Evolutionary conservation across 1,140 invertebrate species (phyloP), one percentile per base, ranked within the genome.

Genomic region (Halesus radiatus): DNA sequence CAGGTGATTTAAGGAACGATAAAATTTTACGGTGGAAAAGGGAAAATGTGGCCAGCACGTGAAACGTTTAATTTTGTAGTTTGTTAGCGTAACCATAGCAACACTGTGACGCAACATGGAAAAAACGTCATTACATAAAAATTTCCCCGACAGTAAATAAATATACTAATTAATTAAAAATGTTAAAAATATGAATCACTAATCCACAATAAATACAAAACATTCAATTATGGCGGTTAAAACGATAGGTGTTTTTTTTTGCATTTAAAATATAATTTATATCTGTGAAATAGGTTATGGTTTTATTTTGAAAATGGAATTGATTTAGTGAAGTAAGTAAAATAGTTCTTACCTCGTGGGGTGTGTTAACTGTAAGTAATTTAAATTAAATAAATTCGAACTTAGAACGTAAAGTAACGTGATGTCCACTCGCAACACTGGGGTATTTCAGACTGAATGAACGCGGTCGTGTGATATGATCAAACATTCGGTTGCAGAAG

Each of bases 21-120:
- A 75, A 74, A 56, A 52, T 72, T 52, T 53, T 72, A 56, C 26
- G 72, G 16, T 56, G 22, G 29, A 56, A 56, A 52, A 1, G 29
- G 72, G 72, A 54, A 73, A 73, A 73, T n/a, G 45, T 22, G 37
- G 7, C 45, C 68, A 50, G 68, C 50, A 72, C 68, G 45, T 72
- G 62, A 66, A 45, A 45, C 37, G 50, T 64, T 62, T 78, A 54
- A 78, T 78, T 62, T 56, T 78, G 76, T 78, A 53, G 64, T 78
- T 78, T 62, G 56, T 77, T 76, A 70, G 52, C 32, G 74, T 78
- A 54, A 54, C 76, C 76, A 78, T 78, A 52, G 76, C 16, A 54
- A 78, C 76, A 13, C 32, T 32, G 20, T 78, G 76, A 78, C 76
- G 76, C 76, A 78, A 78, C 76, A 54, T 60, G 53, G 16, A 75